A percentile compares a stretch with the other conserved stretches of the same genome.
Evolutionary conservation across 1,140 invertebrate species (phyloP).

Genomic region (Neodiprion virginianus): DNA sequence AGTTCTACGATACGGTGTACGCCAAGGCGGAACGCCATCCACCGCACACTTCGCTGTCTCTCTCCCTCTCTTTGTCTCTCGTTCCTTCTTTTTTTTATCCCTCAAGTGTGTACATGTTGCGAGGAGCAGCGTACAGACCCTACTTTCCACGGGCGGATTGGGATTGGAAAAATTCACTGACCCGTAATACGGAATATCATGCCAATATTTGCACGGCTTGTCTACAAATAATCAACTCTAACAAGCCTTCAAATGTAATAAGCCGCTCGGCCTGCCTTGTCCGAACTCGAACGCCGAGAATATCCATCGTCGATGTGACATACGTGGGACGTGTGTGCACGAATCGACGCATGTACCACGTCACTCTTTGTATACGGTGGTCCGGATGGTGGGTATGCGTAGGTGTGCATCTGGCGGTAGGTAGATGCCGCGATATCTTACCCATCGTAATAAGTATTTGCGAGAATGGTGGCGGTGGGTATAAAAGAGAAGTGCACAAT

Average conservation of each 20-base stretch:
- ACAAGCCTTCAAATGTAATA: conserved; percentile 3
- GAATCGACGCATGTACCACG: not conserved
- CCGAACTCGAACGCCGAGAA: not conserved
- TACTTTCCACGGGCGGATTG: too few species aligned
- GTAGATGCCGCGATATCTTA: not conserved
- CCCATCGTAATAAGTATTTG: not conserved
- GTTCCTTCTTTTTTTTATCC: conserved; percentile 3
- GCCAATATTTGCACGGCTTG: conserved; percentile 12
- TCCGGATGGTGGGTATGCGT: not conserved
- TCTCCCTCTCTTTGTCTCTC: conserved; percentile 1
- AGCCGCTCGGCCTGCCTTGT: not conserved
- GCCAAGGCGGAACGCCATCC: not conserved
- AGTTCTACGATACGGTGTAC: not conserved
- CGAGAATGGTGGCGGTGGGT: conserved; percentile 13
- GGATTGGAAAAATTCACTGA: conserved; percentile 3
- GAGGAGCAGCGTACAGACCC: too few species aligned
- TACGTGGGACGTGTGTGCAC: not conserved
- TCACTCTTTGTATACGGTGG: not conserved
- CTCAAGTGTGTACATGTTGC: conserved; percentile 3
- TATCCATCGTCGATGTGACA: not conserved
- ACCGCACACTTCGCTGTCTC: conserved; percentile 10
- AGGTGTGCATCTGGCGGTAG: not conserved
- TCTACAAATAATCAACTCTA: not conserved
- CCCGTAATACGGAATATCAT: conserved; percentile 2
- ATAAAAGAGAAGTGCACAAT: conserved; percentile 10